phyloP scores from a whole-genome alignment of 92 coral and sea anemone species.

The Umimayanthus chanpuru region DNA sequence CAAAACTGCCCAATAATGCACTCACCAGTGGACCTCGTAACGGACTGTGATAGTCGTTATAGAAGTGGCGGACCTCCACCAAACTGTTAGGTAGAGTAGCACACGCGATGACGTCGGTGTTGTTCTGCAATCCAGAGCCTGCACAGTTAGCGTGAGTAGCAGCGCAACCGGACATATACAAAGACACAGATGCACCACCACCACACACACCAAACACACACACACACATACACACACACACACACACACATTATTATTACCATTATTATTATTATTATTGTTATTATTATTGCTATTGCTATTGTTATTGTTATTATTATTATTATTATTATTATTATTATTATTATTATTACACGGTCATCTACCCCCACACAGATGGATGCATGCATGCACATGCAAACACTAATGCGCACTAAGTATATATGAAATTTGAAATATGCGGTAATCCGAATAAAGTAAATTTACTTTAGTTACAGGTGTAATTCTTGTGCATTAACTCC shows the following conservation, averaged over 20 bases:
- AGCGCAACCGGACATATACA: neutral
- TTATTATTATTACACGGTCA: too few species aligned
- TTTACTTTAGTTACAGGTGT: too few species aligned
- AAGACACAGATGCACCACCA: neutral
- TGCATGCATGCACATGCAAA: neutral
- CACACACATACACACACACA: neutral
- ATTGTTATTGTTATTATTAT: too few species aligned
- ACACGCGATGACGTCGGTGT: conserved; percentile 41
- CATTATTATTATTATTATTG: too few species aligned
- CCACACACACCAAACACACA: neutral
- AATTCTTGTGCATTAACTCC: too few species aligned
- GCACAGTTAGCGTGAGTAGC: neutral
- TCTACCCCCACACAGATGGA: too few species aligned
- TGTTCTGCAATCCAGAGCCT: conserved; percentile 19
- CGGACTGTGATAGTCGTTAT: conserved; percentile 40
- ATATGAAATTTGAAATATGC: too few species aligned
- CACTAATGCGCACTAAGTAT: too few species aligned
- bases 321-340: too few species aligned
- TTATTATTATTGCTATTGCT: too few species aligned
- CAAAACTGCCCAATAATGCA: neutral
- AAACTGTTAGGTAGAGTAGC: conserved; percentile 4
- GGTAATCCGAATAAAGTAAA: too few species aligned
- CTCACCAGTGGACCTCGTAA: conserved; percentile 23
- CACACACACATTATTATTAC: too few species aligned
- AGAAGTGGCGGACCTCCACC: conserved; percentile 42